These are phyloP conservation scores for Diachasma alloeum DNA, from an alignment of 1,140 invertebrate species.

Conservation along the genomic window DNA sequence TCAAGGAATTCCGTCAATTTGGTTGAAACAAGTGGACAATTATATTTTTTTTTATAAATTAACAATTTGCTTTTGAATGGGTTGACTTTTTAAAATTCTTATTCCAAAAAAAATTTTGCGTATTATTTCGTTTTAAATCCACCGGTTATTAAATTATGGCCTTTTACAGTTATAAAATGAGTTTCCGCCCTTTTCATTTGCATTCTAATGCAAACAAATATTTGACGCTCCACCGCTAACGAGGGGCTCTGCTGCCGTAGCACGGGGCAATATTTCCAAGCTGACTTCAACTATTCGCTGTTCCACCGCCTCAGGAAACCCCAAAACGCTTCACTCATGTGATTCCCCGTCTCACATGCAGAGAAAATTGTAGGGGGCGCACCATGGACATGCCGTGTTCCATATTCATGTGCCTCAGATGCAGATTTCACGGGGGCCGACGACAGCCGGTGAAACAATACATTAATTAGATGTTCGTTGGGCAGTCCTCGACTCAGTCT, in stretches of 20 bases:
- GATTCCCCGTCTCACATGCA: neutral
- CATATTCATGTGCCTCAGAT: conserved; percentile 34
- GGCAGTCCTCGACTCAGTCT: neutral
- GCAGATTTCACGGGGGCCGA: conserved; percentile 39
- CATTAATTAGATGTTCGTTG: conserved; percentile 48
- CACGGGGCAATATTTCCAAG: neutral
- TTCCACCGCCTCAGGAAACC: neutral
- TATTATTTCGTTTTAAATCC: too few species aligned
- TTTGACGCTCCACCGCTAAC: neutral
- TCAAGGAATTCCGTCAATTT: too few species aligned
- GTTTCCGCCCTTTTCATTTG: neutral
- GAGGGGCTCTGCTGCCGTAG: neutral
- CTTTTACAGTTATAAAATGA: neutral
- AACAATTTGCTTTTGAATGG: too few species aligned
- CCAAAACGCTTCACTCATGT: neutral
- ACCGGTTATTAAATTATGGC: neutral
- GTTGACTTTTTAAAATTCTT: too few species aligned
- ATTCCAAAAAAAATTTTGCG: too few species aligned
- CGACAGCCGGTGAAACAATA: conserved; percentile 43
- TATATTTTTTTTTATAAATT: too few species aligned
- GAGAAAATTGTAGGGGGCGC: neutral
- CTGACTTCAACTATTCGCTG: neutral
- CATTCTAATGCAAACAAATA: conserved; percentile 1
- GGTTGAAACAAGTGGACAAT: too few species aligned
- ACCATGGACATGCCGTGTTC: neutral